Percentiles rank a stretch among this genome's conserved stretches.
Evolutionary conservation across 1,140 invertebrate species (phyloP).

Genomic region (Liolophura sinensis): DNA sequence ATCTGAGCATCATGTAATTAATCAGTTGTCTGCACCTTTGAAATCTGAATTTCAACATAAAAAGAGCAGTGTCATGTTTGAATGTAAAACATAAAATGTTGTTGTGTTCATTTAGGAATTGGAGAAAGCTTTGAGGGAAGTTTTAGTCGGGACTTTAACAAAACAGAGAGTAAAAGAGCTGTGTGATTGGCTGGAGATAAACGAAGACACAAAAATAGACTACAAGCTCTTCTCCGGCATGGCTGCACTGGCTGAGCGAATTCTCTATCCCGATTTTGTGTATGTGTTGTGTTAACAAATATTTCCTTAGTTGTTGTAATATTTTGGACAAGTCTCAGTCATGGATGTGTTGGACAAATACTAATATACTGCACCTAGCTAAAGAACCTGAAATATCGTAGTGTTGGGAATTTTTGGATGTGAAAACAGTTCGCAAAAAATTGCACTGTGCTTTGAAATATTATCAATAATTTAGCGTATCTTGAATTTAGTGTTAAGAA

Average conservation of each 20-base stretch:
- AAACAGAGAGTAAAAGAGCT: slow-evolving; percentile 31
- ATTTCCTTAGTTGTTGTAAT: too few species aligned
- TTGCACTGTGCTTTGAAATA: too few species aligned
- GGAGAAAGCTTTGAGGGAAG: slow-evolving; percentile 38
- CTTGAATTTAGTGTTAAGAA: too few species aligned
- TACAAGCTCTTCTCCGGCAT: slow-evolving; percentile 43
- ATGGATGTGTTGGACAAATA: too few species aligned
- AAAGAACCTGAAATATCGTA: too few species aligned
- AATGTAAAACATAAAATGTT: slow-evolving; percentile 6
- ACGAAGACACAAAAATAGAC: slow-evolving; percentile 34
- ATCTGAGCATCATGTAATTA: too few species aligned
- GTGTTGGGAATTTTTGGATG: too few species aligned
- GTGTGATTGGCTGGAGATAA: slow-evolving; percentile 27
- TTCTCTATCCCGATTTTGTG: slow-evolving; percentile 47
- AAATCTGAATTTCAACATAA: not conserved
- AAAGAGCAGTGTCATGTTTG: slow-evolving; percentile 3
- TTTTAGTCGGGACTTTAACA: slow-evolving; percentile 38
- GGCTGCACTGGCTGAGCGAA: slow-evolving; percentile 43
- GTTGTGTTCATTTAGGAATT: slow-evolving; percentile 27
- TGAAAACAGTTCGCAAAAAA: too few species aligned
- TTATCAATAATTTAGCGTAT: too few species aligned
- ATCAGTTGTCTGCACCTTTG: too few species aligned
- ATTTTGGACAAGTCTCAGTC: too few species aligned
- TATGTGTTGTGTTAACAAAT: slow-evolving; percentile 22
- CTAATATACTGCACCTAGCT: too few species aligned